Percentiles rank a stretch among this genome's conserved stretches.
phyloP scores from a whole-genome alignment of 2,113 vertebrate genomes.

The Python bivittatus region DNA sequence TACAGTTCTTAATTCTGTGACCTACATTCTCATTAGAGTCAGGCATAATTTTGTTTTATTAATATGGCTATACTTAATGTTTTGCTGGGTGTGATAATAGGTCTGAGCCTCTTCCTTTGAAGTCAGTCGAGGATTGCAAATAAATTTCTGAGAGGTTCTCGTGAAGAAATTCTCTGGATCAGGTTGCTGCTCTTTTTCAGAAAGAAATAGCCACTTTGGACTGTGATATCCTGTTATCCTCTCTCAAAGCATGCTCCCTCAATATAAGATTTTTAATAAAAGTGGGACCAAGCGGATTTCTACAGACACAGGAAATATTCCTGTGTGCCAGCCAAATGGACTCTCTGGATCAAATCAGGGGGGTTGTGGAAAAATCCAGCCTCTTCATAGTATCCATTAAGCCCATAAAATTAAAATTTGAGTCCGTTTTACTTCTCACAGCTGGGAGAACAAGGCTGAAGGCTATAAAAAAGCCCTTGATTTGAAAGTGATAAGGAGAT shows the following conservation, averaged over 20 bases:
- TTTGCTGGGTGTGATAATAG: constrained; percentile 1
- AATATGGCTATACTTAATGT: neutral
- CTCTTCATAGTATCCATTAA: neutral
- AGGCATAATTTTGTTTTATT: constrained; percentile 15
- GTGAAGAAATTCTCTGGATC: neutral
- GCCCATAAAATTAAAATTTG: neutral
- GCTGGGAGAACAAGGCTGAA: neutral
- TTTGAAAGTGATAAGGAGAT: neutral
- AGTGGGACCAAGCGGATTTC: neutral
- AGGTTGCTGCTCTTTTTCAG: neutral
- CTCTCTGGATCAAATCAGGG: neutral
- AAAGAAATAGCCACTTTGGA: neutral
- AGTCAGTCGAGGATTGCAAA: constrained; percentile 3
- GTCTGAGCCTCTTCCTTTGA: neutral
- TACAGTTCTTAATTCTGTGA: constrained; percentile 8
- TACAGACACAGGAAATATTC: neutral
- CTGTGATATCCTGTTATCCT: neutral
- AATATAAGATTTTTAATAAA: neutral
- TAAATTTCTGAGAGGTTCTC: neutral
- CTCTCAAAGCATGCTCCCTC: neutral
- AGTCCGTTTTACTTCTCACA: neutral
- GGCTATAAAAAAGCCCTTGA: neutral
- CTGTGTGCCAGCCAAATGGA: neutral
- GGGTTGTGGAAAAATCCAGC: neutral
- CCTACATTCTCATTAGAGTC: constrained; percentile 19